Percentiles rank a stretch among this genome's conserved stretches.
phyloP scores from a whole-genome alignment of 2,888 invertebrate species.

The Phlogophora meticulosa region DNA sequence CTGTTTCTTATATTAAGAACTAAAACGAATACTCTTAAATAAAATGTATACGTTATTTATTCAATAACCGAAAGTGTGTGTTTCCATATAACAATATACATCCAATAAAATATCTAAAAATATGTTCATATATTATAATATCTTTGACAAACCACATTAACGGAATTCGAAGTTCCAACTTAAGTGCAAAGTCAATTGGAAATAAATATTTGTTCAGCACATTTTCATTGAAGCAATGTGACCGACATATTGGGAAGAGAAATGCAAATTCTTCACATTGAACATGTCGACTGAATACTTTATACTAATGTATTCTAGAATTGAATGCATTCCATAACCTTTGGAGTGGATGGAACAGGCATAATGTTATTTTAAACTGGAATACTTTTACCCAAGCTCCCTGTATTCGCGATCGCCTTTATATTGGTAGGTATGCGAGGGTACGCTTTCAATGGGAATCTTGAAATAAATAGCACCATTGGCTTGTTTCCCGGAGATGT shows the following conservation, averaged over 20 bases:
- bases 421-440: constrained; percentile 7
- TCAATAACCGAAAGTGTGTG: too few relatives aligned
- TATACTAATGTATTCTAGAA: constrained; percentile 56
- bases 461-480: constrained; percentile 42
- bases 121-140: not conserved
- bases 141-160: constrained; percentile 21
- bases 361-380: constrained; percentile 56
- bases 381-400: constrained; percentile 36
- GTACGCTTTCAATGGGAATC: constrained; percentile 28
- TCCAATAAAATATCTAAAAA: not conserved
- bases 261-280: constrained; percentile 59
- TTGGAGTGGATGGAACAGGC: constrained; percentile 40
- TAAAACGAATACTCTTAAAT: too few relatives aligned
- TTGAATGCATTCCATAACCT: constrained; percentile 54
- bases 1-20: too few relatives aligned
- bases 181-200: constrained; percentile 22
- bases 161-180: constrained; percentile 1
- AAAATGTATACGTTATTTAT: too few relatives aligned
- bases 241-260: constrained; percentile 46
- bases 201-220: constrained; percentile 40
- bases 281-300: constrained; percentile 55
- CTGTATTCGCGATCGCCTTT: constrained; percentile 32
- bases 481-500: constrained; percentile 25
- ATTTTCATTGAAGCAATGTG: constrained; percentile 49
- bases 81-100: not conserved